These are phyloP conservation scores for Tachystola acroxantha DNA, from an alignment of 2,888 invertebrate genomes.

Conservation along the genomic window DNA sequence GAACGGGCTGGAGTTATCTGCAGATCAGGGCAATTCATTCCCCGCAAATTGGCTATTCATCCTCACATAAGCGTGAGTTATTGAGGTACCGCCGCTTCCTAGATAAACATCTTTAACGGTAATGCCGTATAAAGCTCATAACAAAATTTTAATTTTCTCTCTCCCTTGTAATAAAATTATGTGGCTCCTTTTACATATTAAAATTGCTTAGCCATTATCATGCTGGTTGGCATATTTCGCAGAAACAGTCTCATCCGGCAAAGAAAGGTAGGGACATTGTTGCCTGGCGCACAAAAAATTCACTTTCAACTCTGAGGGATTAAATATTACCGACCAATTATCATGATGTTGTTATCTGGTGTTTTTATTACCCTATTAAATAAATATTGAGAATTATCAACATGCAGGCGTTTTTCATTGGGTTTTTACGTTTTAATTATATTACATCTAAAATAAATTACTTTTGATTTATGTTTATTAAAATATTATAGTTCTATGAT, in stretches of 20 bases:
- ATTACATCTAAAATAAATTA: too few species aligned
- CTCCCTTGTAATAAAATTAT: slow-evolving; percentile 12
- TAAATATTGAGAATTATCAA: too few species aligned
- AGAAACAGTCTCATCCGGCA: background rate
- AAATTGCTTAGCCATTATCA: slow-evolving; percentile 17
- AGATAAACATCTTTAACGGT: slow-evolving; percentile 34
- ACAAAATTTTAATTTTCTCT: slow-evolving; percentile 29
- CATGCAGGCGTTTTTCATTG: too few species aligned
- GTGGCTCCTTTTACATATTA: slow-evolving; percentile 15
- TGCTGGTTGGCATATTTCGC: slow-evolving; percentile 1
- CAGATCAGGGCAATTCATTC: slow-evolving; percentile 54
- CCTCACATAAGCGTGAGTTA: slow-evolving; percentile 55
- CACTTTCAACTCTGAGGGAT: too few species aligned
- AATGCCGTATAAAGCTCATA: slow-evolving; percentile 27
- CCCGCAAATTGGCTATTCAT: slow-evolving; percentile 62
- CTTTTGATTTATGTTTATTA: too few species aligned
- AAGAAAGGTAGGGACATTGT: too few species aligned
- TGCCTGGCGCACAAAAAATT: too few species aligned
- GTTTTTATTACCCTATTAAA: too few species aligned
- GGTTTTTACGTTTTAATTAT: too few species aligned
- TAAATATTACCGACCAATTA: too few species aligned
- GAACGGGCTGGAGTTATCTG: slow-evolving; percentile 34
- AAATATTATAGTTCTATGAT: too few species aligned
- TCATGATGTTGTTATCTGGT: too few species aligned
- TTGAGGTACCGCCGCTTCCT: slow-evolving; percentile 27